These are phyloP conservation scores for Listronotus oregonensis DNA, from an alignment of 1,140 invertebrate genomes.

Conservation along the genomic window DNA sequence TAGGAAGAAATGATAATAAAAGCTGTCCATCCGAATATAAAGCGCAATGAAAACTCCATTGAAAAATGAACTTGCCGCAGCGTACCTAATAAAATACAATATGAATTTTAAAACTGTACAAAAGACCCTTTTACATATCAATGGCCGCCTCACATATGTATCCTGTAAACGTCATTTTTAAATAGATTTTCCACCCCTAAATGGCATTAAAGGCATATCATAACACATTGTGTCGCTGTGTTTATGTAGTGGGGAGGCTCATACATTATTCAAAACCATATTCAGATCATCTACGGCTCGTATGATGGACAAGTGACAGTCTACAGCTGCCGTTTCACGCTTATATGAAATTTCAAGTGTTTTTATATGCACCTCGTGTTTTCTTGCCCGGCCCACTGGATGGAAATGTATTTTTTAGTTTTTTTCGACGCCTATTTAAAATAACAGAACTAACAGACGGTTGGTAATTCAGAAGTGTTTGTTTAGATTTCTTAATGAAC, in stretches of 20 bases:
- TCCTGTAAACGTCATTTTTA: slow-evolving; percentile 55
- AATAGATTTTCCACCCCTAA: slow-evolving; percentile 52
- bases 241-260: slow-evolving; percentile 50
- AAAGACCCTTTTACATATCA: slow-evolving; percentile 53
- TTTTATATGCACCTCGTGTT: slow-evolving; percentile 26
- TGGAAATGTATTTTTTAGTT: slow-evolving; percentile 18
- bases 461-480: slow-evolving; percentile 27
- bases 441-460: slow-evolving; percentile 16
- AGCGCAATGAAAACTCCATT: slow-evolving; percentile 31
- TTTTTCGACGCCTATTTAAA: slow-evolving; percentile 15
- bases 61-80: slow-evolving; percentile 36
- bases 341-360: slow-evolving; percentile 36
- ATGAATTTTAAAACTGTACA: slow-evolving; percentile 51
- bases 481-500: slow-evolving; percentile 27
- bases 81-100: slow-evolving; percentile 44
- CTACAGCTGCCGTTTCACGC: slow-evolving; percentile 49
- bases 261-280: slow-evolving; percentile 54
- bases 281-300: slow-evolving; percentile 49
- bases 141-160: slow-evolving; percentile 50
- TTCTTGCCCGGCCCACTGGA: slow-evolving; percentile 19
- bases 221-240: slow-evolving; percentile 49
- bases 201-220: slow-evolving; percentile 52
- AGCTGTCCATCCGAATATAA: slow-evolving; percentile 16
- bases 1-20: slow-evolving; percentile 45
- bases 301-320: slow-evolving; percentile 55